Evolutionary conservation across 2,888 invertebrate genomes (phyloP), one percentile per base, ranked within the genome.

Genomic region (Xanthorhoe spadicearia): DNA sequence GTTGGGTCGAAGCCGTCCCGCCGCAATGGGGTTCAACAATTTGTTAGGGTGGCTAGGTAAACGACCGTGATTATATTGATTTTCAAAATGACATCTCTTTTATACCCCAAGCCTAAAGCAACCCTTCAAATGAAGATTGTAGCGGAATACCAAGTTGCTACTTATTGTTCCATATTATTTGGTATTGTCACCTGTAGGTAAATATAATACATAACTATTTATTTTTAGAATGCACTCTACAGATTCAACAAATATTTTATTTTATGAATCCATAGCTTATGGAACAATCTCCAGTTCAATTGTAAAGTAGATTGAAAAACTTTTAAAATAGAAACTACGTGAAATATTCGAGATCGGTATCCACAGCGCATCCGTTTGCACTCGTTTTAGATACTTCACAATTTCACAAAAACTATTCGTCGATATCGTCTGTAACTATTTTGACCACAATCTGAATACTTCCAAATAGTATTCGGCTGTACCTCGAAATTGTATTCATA

Each of bases 61-160:
- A 88, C 86, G 87, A 84, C 85, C 84, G 87, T 86, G 88, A 90
- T 90, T 90, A 83, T 90, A 90, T 92, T 88, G 90, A 91, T 92
- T 92, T 89, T 87, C 78, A 78, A 83, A 84, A 85, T 80, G 82
- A 87, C 82, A 83, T 87, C 83, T 85, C 77, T 83, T 78, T 80
- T 62, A 65, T 66, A 77, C 74, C 62, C 68, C 71, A 74, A 78
- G 78, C 80, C 82, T 5, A 46, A 72, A 61, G 68, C 71, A 75
- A 79, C 79, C 81, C 83, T 78, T 77, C 73, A 73, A 74, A 54
- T 60, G 53, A 57, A 59, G 50, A 4, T 66, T 58, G 38, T 66
- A 32, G 32, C 7, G 3, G 46, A 64, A 67, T 71, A 53, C 50
- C 65, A 50, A 10, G 23, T 58, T 56, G 55, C 67, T 52, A 23